phyloP scores from a whole-genome alignment of 2,797 vertebrate species.

The Vireo griseus region DNA sequence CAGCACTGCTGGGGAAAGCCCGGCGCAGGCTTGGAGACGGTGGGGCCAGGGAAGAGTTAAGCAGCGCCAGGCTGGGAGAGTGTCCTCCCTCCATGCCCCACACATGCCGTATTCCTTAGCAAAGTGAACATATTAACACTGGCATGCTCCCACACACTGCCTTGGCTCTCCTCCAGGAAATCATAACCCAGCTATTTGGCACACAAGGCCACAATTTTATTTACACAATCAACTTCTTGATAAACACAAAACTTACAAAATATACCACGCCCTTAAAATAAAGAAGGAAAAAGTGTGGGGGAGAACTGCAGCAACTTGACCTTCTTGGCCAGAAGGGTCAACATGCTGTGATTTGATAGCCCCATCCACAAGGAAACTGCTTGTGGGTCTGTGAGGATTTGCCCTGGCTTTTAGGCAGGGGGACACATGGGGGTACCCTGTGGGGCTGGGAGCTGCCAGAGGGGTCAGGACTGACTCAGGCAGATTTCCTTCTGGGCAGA shows the following conservation, averaged over 20 bases:
- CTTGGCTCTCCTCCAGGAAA: conserved; percentile 57
- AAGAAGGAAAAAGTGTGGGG: neutral
- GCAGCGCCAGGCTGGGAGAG: conserved; percentile 9
- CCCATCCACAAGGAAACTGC: neutral
- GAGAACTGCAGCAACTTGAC: neutral
- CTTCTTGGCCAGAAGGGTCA: neutral
- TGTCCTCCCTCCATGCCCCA: conserved; percentile 58
- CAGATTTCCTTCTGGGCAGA: neutral
- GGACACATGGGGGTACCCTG: fast-evolving
- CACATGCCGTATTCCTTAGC: conserved; percentile 61
- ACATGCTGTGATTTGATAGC: neutral
- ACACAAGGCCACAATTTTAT: conserved; percentile 49
- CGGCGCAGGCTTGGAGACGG: fast-evolving
- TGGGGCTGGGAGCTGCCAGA: neutral
- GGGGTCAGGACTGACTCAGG: neutral
- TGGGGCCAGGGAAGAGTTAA: conserved; percentile 70
- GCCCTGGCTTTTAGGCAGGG: neutral
- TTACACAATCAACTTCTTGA: conserved; percentile 66
- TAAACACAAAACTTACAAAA: conserved; percentile 62
- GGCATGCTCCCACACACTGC: conserved; percentile 61
- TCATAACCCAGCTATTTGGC: conserved; percentile 53
- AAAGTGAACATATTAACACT: conserved; percentile 64
- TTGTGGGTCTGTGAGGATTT: neutral
- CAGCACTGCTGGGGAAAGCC: neutral
- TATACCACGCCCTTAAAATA: conserved; percentile 30